Evolutionary conservation across 2,888 invertebrate genomes (phyloP), one percentile per base, ranked within the genome.

Genomic region (Euproctis similis): DNA sequence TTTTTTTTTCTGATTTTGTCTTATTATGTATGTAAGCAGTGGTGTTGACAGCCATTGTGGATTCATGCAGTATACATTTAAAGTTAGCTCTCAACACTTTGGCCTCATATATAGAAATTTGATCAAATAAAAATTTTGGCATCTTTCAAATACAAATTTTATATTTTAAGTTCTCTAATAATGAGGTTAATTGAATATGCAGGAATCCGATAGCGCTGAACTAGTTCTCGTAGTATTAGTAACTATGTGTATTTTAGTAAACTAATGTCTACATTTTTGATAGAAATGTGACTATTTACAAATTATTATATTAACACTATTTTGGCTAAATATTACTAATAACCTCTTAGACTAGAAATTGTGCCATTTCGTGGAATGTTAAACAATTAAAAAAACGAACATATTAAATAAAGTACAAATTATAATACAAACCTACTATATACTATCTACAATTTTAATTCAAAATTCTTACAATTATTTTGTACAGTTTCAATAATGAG

Each of bases 281-380:
- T 71, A 58, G 68, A 75, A 80, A 65, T 57, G 71, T 74, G 69
- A 66, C 42, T 81, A 82, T 84, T 53, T 84, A 81, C 82, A 84
- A 50, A 72, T 72, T 69, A 47, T 62, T 70, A n/a, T n/a, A n/a
- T n/a, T 54, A 71, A 64, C 49, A 59, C 78, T 82, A 82, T 78
- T 84, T 84, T 84, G 82, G 82, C 82, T 84, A 84, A 78, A 78
- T 65, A 72, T 80, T 67, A 63, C 80, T 82, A 77, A 59, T 76
- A 76, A 78, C 59, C 61, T 56, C 73, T 77, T 80, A 81, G 23
- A 42, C 62, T 76, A 74, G 46, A 66, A 70, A 68, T 81, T 80
- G 82, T 84, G 82, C 81, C 78, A 58, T 80, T 60, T 65, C 52
- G 69, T 76, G 72, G 62, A 58, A 35, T 41, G 46, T 42, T 56